Evolutionary conservation across 2,888 invertebrate species (phyloP).

Genomic region (Hemicrepidius hirtus): DNA sequence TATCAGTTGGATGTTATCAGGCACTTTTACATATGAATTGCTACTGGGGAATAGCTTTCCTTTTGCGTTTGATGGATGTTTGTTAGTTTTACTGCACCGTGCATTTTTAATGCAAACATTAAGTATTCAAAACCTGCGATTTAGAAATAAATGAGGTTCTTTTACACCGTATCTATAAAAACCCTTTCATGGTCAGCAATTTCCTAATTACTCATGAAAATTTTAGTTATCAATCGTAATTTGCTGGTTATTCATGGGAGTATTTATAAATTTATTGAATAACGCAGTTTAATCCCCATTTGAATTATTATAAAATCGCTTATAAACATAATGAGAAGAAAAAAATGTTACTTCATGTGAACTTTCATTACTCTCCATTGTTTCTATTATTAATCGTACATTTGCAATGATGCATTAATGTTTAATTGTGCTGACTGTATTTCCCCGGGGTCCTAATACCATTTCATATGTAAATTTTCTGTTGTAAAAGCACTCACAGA

Average conservation of each 20-base stretch:
- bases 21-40: slow-evolving; percentile 58
- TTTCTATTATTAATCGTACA: slow-evolving; percentile 61
- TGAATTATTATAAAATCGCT: background rate
- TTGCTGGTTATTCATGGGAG: background rate
- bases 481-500: slow-evolving; percentile 54
- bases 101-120: slow-evolving; percentile 20
- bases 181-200: too few relatives aligned
- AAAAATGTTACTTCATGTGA: slow-evolving; percentile 20
- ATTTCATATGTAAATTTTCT: slow-evolving; percentile 65
- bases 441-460: slow-evolving; percentile 61
- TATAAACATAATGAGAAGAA: background rate
- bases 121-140: slow-evolving; percentile 20
- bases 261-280: too few relatives aligned
- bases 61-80: slow-evolving; percentile 51
- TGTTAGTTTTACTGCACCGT: slow-evolving; percentile 44
- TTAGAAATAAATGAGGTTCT: background rate
- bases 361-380: slow-evolving; percentile 57
- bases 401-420: slow-evolving; percentile 67
- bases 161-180: background rate
- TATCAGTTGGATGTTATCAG: slow-evolving; percentile 54
- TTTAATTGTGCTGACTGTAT: slow-evolving; percentile 64
- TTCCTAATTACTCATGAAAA: too few relatives aligned
- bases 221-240: background rate
- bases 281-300: too few relatives aligned
- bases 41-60: slow-evolving; percentile 53